phyloP scores from a whole-genome alignment of 1,140 invertebrate species.

The Eupeodes corollae region DNA sequence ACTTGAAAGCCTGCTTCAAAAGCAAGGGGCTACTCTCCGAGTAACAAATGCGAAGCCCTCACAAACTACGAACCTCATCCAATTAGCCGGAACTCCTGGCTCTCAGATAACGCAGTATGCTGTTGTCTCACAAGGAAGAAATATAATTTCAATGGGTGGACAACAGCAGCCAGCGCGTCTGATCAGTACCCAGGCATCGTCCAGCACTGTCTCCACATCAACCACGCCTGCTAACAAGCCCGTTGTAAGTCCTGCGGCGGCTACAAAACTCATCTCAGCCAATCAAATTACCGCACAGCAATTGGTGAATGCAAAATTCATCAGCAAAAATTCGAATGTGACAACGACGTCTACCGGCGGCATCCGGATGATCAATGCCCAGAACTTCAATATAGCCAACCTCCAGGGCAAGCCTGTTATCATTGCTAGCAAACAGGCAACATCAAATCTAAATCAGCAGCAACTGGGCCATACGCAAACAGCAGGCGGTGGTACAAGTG shows the following conservation, averaged over 20 bases:
- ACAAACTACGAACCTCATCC: constrained; percentile 15
- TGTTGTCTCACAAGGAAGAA: constrained; percentile 37
- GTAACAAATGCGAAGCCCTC: constrained; percentile 37
- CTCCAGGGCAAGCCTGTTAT: constrained; percentile 53
- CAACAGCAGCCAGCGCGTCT: constrained; percentile 1
- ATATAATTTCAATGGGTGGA: constrained; percentile 26
- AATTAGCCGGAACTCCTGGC: constrained; percentile 17
- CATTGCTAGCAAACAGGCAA: constrained; percentile 44
- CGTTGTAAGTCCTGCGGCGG: constrained; percentile 25
- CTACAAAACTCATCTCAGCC: constrained; percentile 1
- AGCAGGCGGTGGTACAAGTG: constrained; percentile 6
- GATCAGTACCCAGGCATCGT: constrained; percentile 18
- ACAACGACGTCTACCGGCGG: constrained; percentile 1
- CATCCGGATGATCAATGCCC: constrained; percentile 37
- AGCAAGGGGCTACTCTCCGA: constrained; percentile 40
- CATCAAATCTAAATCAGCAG: constrained; percentile 4
- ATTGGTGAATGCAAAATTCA: constrained; percentile 36
- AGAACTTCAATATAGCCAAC: constrained; percentile 25
- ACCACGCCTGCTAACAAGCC: not conserved
- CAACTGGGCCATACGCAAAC: constrained; percentile 11
- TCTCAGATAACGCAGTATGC: constrained; percentile 37
- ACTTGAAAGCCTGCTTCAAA: constrained; percentile 52
- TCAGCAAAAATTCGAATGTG: constrained; percentile 12
- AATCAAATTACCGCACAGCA: constrained; percentile 18
- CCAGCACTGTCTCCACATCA: not conserved